Base-by-base conservation (phyloP, 2,888 invertebrate species). In the Hartigia nigra region DNA sequence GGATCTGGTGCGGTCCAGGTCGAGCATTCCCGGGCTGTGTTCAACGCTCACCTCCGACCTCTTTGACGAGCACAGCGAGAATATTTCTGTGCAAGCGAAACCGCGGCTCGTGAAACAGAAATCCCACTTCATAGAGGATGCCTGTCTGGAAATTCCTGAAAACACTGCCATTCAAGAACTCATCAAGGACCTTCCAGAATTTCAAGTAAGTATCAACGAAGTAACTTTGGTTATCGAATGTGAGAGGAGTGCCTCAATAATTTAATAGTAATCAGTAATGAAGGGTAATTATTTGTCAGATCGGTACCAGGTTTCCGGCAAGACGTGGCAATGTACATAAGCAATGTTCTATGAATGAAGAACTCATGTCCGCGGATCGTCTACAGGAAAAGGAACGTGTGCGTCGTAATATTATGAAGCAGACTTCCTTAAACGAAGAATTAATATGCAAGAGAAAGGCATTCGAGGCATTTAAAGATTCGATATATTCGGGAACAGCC, bases 321-420 rank as follows among this genome's bases (percentile, higher is more conserved):
- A 89, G 86, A 76, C 87, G 94, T 84, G 94, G 94, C 69, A 94
- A 94, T 37, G 95, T 96, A 12, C 93, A 95, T 82, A 96, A 98
- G 88, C 97, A 98, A 90, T 95, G 96, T 82, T 97, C 97, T 1
- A 93, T 98, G 81, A 97, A 97, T 88, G 97, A 97, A 90, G 97
- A 97, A 90, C 92, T 97, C 23, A 97, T 97, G 95, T 97, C 96
- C 3, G 95, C 95, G n/a, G 97, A 97, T 87, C 93, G 97, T 78
- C 92, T 97, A 87, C 92, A 95, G 81, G 97, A 97, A 90, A 97
- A 97, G 87, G 97, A 97, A 89, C 93, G 94, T 75, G 94, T 97
- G 32, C 93, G 96, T 79, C 95, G 95, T 88, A 96, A 97, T 88
- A 97, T 97, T 84, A 97, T 96, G 90, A 97, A 97, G 89, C 97